Evolutionary conservation across 2,113 vertebrate genomes (phyloP).

Genomic region (Pogona vitticeps): DNA sequence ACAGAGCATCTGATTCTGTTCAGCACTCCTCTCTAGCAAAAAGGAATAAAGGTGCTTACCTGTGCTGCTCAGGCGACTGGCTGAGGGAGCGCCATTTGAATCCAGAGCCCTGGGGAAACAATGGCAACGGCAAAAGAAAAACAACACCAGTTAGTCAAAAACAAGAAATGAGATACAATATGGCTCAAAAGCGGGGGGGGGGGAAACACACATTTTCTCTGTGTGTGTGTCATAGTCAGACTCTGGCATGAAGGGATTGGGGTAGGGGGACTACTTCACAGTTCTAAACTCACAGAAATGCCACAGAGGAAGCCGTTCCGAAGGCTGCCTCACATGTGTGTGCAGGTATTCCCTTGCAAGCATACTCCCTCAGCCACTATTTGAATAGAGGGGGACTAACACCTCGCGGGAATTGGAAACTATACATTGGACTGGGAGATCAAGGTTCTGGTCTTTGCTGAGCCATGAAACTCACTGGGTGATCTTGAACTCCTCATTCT

Average conservation of each 20-base stretch:
- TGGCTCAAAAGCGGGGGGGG: background rate
- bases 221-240: no score
- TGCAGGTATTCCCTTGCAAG: background rate
- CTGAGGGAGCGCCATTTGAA: slow-evolving; percentile 85
- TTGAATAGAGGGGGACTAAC: no score
- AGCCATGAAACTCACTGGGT: background rate
- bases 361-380: no score
- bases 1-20: background rate
- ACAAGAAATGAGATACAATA: background rate
- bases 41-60: slow-evolving; percentile 70
- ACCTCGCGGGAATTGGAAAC: no score
- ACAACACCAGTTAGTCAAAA: background rate
- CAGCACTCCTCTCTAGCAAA: background rate
- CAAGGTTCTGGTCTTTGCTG: background rate
- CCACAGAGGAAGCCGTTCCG: background rate
- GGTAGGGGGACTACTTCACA: background rate
- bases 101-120: slow-evolving; percentile 75
- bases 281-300: background rate
- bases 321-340: background rate
- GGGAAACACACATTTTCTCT: no score
- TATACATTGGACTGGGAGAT: background rate
- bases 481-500: no score
- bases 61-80: slow-evolving; percentile 85
- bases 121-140: background rate
- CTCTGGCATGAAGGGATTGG: background rate